Evolutionary conservation across 1,140 invertebrate species (phyloP), one percentile per base, ranked within the genome.

Genomic region (Steinernema feltiae): DNA sequence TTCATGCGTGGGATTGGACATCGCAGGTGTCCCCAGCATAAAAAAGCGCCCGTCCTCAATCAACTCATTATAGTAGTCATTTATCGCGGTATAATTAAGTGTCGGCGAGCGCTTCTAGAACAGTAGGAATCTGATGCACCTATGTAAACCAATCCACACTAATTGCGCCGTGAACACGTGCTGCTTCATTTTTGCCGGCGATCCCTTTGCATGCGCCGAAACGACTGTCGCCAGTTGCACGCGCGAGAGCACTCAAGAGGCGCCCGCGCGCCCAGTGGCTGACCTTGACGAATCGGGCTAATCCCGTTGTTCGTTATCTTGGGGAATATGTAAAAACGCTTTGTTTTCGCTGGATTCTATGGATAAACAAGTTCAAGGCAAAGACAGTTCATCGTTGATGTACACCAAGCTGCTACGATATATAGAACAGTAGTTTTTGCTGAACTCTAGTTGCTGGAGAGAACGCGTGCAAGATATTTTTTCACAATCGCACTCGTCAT

Each of bases 221-320:
- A 27, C 24, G 53, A 63, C 53, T 63, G 53, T 63, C 53, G 53
- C 53, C 53, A 63, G 53, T 63, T 63, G 53, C 53, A n/a, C 12
- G 53, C 7, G 24, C 53, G 53, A 63, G 53, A 12, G 24, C 53
- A 21, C 15, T 63, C 53, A 27, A 63, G 53, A 63, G 53, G 15
- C 53, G 12, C 53, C 7, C 7, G 3, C 24, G 53, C 7, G 15
- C 7, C 35, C 7, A n/a, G n/a, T n/a, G 7, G 35, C 12, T 63
- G 15, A 27, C 53, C 53, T n/a, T 63, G 53, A 27, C 53, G 24
- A 63, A 63, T 63, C 53, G 7, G 24, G 15, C 2, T 63, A 63
- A 63, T 63, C 53, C 53, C 53, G 53, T 63, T 63, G 53, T 63
- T 7, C 3, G 7, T 7, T 21, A 21, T 63, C 53, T 63, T 21